These are phyloP conservation scores for Tachina lurida DNA, from an alignment of 2,888 invertebrate genomes.

Conservation along the genomic window DNA sequence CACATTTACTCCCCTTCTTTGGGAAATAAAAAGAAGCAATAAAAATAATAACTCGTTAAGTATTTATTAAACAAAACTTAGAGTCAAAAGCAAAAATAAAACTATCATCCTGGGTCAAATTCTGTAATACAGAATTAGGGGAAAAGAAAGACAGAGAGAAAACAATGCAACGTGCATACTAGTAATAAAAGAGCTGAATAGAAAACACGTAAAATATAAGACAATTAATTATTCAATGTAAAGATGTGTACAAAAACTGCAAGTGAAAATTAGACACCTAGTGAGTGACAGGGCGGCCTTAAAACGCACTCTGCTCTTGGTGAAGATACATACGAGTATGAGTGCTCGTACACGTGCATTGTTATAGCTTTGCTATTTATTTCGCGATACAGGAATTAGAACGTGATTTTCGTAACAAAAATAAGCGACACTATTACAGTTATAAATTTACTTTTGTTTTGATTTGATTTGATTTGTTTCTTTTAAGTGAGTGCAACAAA, in stretches of 20 bases:
- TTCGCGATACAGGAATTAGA: too few species aligned
- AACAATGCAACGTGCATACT: constrained; percentile 11
- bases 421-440: too few species aligned
- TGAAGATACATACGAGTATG: background rate
- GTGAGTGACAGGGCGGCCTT: constrained; percentile 51
- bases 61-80: constrained; percentile 50
- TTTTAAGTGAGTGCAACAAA: too few species aligned
- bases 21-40: constrained; percentile 24
- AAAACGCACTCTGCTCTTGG: constrained; percentile 8
- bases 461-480: too few species aligned
- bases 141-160: background rate
- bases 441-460: too few species aligned
- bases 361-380: too few species aligned
- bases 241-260: constrained; percentile 38
- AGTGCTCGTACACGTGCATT: background rate
- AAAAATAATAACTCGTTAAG: constrained; percentile 59
- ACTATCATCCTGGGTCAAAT: constrained; percentile 35
- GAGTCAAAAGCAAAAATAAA: background rate
- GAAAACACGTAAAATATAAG: background rate
- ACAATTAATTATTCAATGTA: constrained; percentile 1
- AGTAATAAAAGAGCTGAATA: too few species aligned
- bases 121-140: background rate
- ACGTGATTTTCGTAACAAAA: too few species aligned
- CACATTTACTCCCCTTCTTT: constrained; percentile 10
- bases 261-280: constrained; percentile 66